A percentile compares a stretch with the other conserved stretches of the same genome.
phyloP scores from a whole-genome alignment of 2,113 vertebrate species.

The Sylvietta virens region DNA sequence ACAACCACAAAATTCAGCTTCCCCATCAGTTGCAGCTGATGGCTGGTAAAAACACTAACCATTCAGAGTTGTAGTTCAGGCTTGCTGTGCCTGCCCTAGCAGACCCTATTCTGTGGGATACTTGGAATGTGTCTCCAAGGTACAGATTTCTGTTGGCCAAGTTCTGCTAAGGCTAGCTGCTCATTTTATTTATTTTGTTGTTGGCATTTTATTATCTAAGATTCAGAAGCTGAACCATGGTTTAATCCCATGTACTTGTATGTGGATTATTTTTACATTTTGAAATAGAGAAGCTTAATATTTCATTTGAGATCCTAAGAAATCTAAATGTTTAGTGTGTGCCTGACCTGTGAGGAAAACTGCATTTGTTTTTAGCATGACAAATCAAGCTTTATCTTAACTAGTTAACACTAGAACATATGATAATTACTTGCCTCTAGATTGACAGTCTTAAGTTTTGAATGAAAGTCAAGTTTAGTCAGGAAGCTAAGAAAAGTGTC shows the following conservation, averaged over 20 bases:
- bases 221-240: background rate
- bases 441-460: background rate
- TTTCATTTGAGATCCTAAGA: background rate
- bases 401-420: background rate
- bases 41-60: background rate
- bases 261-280: background rate
- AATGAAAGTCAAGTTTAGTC: background rate
- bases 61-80: background rate
- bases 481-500: background rate
- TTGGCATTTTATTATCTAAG: background rate
- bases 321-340: background rate
- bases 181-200: background rate
- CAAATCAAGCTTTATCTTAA: background rate
- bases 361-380: background rate
- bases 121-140: background rate
- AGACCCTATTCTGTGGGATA: background rate
- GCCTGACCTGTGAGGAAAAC: background rate
- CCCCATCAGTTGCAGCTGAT: background rate
- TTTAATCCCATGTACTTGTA: background rate
- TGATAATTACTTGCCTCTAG: background rate
- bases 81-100: background rate
- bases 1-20: background rate
- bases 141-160: background rate
- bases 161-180: background rate
- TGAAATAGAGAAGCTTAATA: background rate